A percentile compares a stretch with the other conserved stretches of the same genome.
These are phyloP conservation scores for Dissostichus mawsoni DNA, from an alignment of 2,113 vertebrate genomes.

Conservation along the genomic window DNA sequence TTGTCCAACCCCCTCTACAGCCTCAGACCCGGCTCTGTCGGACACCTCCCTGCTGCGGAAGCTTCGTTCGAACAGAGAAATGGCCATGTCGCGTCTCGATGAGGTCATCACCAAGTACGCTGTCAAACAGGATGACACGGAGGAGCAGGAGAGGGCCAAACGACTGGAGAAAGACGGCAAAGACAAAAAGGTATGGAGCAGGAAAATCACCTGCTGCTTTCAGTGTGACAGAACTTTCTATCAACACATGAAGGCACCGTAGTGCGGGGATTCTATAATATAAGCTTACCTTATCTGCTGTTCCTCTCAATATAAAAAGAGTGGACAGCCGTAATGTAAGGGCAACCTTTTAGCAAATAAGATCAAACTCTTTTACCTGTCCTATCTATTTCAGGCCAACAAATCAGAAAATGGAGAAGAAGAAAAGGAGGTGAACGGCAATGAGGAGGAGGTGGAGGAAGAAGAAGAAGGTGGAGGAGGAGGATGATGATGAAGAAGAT, in stretches of 20 bases:
- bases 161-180: slow-evolving; percentile 69
- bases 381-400: slow-evolving; percentile 17
- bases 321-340: no score
- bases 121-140: slow-evolving; percentile 84
- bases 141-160: slow-evolving; percentile 83
- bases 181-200: slow-evolving; percentile 74
- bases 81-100: slow-evolving; percentile 85
- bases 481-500: slow-evolving; percentile 82
- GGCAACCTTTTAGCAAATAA: no score
- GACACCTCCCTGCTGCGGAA: slow-evolving; percentile 78
- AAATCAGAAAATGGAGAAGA: slow-evolving; percentile 61
- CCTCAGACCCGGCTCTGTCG: slow-evolving; percentile 85
- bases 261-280: not conserved
- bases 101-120: slow-evolving; percentile 88
- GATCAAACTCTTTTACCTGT: not conserved
- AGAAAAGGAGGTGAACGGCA: slow-evolving; percentile 41
- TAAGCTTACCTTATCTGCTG: not conserved
- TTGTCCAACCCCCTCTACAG: slow-evolving; percentile 48
- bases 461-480: not conserved
- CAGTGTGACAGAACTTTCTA: not conserved
- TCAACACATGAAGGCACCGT: not conserved
- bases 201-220: not conserved
- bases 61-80: slow-evolving; percentile 85
- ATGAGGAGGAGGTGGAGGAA: not conserved
- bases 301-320: not conserved